These are phyloP conservation scores for Agrilus cyanescens DNA, from an alignment of 2,888 invertebrate genomes.

Conservation along the genomic window DNA sequence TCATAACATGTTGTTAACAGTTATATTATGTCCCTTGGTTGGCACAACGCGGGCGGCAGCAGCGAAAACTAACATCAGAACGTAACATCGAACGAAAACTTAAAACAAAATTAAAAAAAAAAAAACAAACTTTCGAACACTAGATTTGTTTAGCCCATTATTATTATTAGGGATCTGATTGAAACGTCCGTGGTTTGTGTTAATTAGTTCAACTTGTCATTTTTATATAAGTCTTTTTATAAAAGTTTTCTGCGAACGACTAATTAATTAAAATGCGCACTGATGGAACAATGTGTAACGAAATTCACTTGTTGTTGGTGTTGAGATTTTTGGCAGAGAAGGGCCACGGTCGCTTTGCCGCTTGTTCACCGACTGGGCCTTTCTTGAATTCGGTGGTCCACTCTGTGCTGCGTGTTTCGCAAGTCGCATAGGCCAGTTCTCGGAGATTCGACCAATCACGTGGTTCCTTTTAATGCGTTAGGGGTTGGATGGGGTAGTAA, in stretches of 20 bases:
- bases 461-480: slow-evolving; percentile 30
- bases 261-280: background rate
- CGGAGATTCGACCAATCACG: slow-evolving; percentile 32
- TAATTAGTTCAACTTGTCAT: no score
- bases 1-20: slow-evolving; percentile 36
- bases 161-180: background rate
- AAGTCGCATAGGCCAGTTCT: slow-evolving; percentile 29
- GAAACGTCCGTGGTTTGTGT: no score
- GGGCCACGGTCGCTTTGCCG: slow-evolving; percentile 16
- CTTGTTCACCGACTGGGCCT: slow-evolving; percentile 27
- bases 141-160: slow-evolving; percentile 28
- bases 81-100: slow-evolving; percentile 1
- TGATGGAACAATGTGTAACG: background rate
- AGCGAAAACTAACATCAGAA: no score
- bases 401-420: slow-evolving; percentile 30
- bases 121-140: slow-evolving; percentile 15
- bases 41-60: no score
- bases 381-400: slow-evolving; percentile 29
- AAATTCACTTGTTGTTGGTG: no score
- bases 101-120: slow-evolving; percentile 22
- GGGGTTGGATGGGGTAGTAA: slow-evolving; percentile 30
- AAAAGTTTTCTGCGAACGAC: slow-evolving; percentile 1
- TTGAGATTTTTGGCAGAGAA: background rate
- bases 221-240: slow-evolving; percentile 3
- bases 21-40: slow-evolving; percentile 14